Base-by-base conservation (phyloP, 2,797 vertebrate species). In the Zenarchopterus dispar region DNA sequence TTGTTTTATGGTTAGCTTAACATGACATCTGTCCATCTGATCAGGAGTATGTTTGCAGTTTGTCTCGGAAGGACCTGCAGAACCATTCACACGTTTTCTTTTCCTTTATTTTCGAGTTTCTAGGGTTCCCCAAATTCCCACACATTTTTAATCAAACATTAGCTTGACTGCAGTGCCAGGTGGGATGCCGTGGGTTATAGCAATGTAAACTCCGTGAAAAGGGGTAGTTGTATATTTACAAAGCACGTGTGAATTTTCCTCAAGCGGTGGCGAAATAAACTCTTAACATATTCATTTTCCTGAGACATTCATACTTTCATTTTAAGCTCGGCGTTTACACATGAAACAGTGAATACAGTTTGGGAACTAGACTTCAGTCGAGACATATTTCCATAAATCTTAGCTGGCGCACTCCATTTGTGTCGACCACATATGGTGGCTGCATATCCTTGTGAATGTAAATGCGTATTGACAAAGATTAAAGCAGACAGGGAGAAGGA, bases 401-500 rank as follows among this genome's bases (percentile, higher is more conserved):
- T 45, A 39, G 46, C 60, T 68, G 54, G 58, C 51, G 46, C 42
- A 58, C n/a, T 75, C 64, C 67, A 50, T 70, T 67, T 70, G 59
- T 67, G 68, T 66, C 62, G 51, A 62, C 78, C 70, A 64, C 75
- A 82, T 80, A 78, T 69, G 58, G 75, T 8, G 51, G 51, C 69
- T 78, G 52, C 60, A 51, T 71, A 65, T 74, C 57, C 46, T 58
- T 62, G 56, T 72, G 73, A 65, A 69, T 75, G 22, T 67, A 68
- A 63, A 61, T 61, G 53, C 42, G 75, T 46, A 49, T 74, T 77
- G 73, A 47, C 70, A 47, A 70, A 70, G 67, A 79, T 70, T 52
- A 77, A 79, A 67, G 52, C 70, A 43, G 56, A 70, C 75, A 47
- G 53, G 48, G 74, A 77, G 71, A 75, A 43, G 74, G 81, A 88